Evolutionary conservation across 2,888 invertebrate genomes (phyloP), one percentile per base, ranked within the genome.

Genomic region (Limnephilus rhombicus): DNA sequence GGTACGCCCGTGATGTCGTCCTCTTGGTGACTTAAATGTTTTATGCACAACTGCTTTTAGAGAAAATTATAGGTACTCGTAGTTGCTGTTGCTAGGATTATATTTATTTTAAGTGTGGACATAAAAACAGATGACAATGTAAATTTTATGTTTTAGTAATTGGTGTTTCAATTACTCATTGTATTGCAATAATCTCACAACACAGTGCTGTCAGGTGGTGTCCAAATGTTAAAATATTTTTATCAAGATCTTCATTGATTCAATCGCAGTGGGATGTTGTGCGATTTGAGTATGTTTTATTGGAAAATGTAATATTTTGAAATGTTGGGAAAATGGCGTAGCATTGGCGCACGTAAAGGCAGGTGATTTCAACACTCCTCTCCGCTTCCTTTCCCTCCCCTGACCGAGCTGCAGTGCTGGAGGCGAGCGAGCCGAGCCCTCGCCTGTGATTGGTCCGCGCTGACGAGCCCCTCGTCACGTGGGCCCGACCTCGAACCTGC

Each of bases 381-480:
- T 45, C 41, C 45, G 3, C 80, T 34, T n/a, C 86, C 80, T 31
- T 37, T 11, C 37, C 88, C 37, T 31, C 41, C 88, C 1, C 41
- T n/a, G n/a, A 11, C 24, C 24, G 7, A 34, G 68, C 15, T n/a
- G 34, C 34, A 31, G 34, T 24, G 68, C n/a, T 34, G 49, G 31
- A 87, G 87, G 87, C 87, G 87, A 80, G 41, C 88, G 37, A 68
- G 88, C 88, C 37, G 88, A 68, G 88, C 88, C 68, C 88, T 80
- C 88, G 24, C 88, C 86, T 49, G 41, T 49, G 41, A 89, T 89
- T 89, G 88, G 88, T 41, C 80, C 24, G 45, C 80, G 80, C n/a
- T 15, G 88, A 89, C 88, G 88, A 37, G 88, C 88, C 88, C 41
- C 88, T 29, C 34, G 88, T 89, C 88, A 89, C 88, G 88, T 89